phyloP scores from a whole-genome alignment of 2,797 vertebrate species.

The Capromys pilorides region DNA sequence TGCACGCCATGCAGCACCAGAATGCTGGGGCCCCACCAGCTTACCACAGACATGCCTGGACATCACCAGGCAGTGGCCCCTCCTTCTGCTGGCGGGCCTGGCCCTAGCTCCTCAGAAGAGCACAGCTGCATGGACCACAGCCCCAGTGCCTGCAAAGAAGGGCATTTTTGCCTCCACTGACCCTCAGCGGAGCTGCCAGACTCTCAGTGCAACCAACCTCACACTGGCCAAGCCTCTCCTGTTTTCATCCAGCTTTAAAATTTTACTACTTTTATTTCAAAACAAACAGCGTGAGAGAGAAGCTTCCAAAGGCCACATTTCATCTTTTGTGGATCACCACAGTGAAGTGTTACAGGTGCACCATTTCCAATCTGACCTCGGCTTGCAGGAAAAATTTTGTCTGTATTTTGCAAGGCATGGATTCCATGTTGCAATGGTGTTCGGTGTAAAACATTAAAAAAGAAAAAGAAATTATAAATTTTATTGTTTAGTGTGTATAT shows the following conservation, averaged over 20 bases:
- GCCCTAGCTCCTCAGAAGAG: not conserved
- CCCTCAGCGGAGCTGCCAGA: fast-evolving
- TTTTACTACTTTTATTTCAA: conserved; percentile 35
- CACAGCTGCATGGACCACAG: not conserved
- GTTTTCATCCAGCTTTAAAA: conserved; percentile 58
- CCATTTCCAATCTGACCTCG: conserved; percentile 92
- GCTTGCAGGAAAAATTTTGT: conserved; percentile 96
- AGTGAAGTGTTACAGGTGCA: conserved; percentile 95
- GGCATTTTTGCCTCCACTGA: not conserved
- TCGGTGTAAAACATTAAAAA: conserved; percentile 92
- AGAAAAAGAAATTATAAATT: conserved; percentile 93
- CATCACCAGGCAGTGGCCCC: not conserved
- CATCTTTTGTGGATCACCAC: conserved; percentile 92
- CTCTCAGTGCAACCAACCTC: not conserved
- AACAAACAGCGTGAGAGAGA: not conserved
- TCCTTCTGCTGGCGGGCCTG: not conserved
- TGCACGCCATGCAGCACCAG: conserved; percentile 35
- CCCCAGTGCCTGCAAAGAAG: not conserved
- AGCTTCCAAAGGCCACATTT: conserved; percentile 87
- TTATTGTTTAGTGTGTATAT: conserved; percentile 97
- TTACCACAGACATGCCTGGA: conserved; percentile 49
- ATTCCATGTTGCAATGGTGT: conserved; percentile 98
- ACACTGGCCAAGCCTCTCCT: conserved; percentile 8
- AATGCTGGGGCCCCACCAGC: not conserved
- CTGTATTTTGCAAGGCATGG: conserved; percentile 98